These are phyloP conservation scores for Erythrolamprus reginae DNA, from an alignment of 2,113 vertebrate species.

Conservation along the genomic window DNA sequence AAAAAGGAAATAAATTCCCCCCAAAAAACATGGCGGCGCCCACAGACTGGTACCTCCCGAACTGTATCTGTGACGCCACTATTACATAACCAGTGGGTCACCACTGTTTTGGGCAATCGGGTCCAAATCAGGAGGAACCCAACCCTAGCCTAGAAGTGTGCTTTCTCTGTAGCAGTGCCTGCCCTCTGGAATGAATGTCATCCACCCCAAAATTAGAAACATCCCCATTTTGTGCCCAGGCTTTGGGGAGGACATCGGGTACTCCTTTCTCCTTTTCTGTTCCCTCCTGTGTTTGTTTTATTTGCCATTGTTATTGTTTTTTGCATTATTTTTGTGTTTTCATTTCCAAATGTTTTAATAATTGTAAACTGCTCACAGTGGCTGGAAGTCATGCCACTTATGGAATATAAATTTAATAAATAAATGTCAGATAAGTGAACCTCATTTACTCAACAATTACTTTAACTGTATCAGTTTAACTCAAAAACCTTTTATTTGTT, in stretches of 20 bases:
- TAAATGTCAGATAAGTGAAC: background rate
- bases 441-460: slow-evolving; percentile 15
- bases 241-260: background rate
- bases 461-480: slow-evolving; percentile 35
- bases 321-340: background rate
- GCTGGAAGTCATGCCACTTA: background rate
- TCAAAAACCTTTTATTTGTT: slow-evolving; percentile 38
- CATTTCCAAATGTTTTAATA: background rate
- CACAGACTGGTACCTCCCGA: too few species aligned
- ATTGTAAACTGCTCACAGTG: background rate
- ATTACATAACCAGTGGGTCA: too few species aligned
- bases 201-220: background rate
- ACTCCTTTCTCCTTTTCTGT: background rate
- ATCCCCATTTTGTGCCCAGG: background rate
- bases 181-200: background rate
- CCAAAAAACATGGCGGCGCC: too few species aligned
- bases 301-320: background rate
- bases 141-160: background rate
- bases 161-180: background rate
- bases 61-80: too few species aligned
- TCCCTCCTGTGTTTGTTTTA: background rate
- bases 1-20: too few species aligned
- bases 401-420: background rate
- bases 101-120: too few species aligned
- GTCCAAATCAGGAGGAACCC: too few species aligned